A percentile compares a stretch with the other conserved stretches of the same genome.
Conservation (phyloP, 2,888 invertebrate species). For the Pristionchus maxplancki region DNA sequence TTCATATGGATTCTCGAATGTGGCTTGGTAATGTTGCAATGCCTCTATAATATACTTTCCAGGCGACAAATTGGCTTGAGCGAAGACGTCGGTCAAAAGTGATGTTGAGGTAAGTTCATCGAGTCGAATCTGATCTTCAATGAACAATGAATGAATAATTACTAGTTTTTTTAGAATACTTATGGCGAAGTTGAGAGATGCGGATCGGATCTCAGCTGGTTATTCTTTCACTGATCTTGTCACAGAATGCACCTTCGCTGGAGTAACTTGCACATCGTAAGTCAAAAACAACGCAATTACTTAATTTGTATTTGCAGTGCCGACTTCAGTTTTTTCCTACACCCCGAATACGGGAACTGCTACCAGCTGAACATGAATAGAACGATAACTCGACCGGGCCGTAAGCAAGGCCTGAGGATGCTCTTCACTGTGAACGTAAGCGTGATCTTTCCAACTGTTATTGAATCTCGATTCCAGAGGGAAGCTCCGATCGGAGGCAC, state of each 20-base stretch:
- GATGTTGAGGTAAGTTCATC: neutral
- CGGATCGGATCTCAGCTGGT: neutral
- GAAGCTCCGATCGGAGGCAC: neutral
- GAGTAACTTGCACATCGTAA: neutral
- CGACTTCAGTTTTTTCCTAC: neutral
- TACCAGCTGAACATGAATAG: neutral
- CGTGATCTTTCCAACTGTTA: neutral
- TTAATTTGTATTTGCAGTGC: neutral
- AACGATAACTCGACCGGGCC: neutral
- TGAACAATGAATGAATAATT: neutral
- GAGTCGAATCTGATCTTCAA: too few species aligned
- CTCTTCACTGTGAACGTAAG: neutral
- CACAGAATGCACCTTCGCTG: constrained; percentile 15
- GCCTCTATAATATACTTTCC: too few species aligned
- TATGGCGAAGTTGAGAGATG: neutral
- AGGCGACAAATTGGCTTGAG: too few species aligned
- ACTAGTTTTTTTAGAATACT: neutral
- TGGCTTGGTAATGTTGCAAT: neutral
- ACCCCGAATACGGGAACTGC: neutral
- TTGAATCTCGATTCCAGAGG: neutral
- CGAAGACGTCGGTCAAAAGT: neutral
- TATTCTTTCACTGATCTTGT: neutral
- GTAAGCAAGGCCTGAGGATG: neutral
- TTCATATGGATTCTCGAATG: neutral
- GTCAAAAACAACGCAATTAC: neutral